phyloP scores from a whole-genome alignment of 2,797 vertebrate species.

The Liparis tanakae region DNA sequence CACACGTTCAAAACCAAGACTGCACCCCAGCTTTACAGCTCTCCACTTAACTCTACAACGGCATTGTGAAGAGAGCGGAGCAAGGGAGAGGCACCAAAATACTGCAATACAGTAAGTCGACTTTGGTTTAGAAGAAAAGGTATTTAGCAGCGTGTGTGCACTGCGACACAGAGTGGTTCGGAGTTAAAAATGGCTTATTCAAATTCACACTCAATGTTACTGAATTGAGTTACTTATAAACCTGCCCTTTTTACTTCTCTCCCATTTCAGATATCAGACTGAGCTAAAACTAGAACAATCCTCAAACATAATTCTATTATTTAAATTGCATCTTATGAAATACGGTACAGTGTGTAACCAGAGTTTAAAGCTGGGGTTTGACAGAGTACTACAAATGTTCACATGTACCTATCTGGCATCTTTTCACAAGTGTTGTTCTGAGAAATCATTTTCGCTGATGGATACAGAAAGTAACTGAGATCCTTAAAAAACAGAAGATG shows the following conservation, averaged over 20 bases:
- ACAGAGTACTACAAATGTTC: not conserved
- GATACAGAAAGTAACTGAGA: not conserved
- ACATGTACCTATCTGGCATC: not conserved
- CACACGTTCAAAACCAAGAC: slow-evolving; percentile 54
- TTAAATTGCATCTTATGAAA: not conserved
- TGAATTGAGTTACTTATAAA: not conserved
- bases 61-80: slow-evolving; percentile 14
- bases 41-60: not conserved
- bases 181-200: not conserved
- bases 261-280: not conserved
- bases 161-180: not conserved
- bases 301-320: not conserved
- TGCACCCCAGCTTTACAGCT: slow-evolving; percentile 48
- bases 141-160: not conserved
- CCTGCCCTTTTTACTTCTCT: not conserved
- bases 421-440: not conserved
- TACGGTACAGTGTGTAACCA: not conserved
- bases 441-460: not conserved
- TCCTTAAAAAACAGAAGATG: not conserved
- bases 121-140: not conserved
- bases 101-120: not conserved
- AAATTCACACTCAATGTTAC: not conserved
- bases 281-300: not conserved
- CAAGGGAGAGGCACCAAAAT: not conserved
- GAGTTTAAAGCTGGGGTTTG: not conserved